Evolutionary conservation across 2,113 vertebrate genomes (phyloP).

Genomic region (Kryptolebias marmoratus): DNA sequence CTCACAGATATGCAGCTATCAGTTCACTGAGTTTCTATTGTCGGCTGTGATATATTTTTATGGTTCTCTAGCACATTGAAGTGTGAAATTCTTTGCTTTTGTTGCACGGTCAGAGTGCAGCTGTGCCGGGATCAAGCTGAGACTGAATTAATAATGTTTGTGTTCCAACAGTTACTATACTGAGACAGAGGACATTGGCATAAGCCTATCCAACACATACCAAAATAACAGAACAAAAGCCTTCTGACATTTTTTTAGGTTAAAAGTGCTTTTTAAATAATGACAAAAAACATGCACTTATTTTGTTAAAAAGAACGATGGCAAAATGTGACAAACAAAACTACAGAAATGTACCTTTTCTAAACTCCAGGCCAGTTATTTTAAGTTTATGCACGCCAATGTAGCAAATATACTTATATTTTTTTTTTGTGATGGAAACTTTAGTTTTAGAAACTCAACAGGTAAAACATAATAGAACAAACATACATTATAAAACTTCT

Average conservation of each 20-base stretch:
- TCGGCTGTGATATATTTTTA: slow-evolving; percentile 57
- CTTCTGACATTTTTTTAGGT: too few species aligned
- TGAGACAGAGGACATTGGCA: not conserved
- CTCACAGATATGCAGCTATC: slow-evolving; percentile 32
- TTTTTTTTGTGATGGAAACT: too few species aligned
- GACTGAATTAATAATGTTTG: slow-evolving; percentile 25
- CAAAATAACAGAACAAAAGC: too few species aligned
- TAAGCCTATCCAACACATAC: not conserved
- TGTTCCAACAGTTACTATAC: slow-evolving; percentile 19
- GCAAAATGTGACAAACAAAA: slow-evolving; percentile 1
- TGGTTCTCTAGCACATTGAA: slow-evolving; percentile 28
- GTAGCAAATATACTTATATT: too few species aligned
- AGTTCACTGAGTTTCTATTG: slow-evolving; percentile 60
- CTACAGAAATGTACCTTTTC: not conserved
- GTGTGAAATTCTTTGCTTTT: slow-evolving; percentile 55
- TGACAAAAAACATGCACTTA: too few species aligned
- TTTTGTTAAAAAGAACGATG: not conserved
- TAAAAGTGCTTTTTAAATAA: too few species aligned
- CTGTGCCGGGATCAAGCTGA: slow-evolving; percentile 23
- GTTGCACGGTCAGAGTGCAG: slow-evolving; percentile 47
- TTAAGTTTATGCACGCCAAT: not conserved
- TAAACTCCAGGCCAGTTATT: not conserved
- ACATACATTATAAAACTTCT: too few species aligned
- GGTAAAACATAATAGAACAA: too few species aligned
- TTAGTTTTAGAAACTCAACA: too few species aligned